Percentiles rank a stretch among this genome's conserved stretches.
Conservation (phyloP, 2,113 vertebrate species). For the Nicator chloris region DNA sequence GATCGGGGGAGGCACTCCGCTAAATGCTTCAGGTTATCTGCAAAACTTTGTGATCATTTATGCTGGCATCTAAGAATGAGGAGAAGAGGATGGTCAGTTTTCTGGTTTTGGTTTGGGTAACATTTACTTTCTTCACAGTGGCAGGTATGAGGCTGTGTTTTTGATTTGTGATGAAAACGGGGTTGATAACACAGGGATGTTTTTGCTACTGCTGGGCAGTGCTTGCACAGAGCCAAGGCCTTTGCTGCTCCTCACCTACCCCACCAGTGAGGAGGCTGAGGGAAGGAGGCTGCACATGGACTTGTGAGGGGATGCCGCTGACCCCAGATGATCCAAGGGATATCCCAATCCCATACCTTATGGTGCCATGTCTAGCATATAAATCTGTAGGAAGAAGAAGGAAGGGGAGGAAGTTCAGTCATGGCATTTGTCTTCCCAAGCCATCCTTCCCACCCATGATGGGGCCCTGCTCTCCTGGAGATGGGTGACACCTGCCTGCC, state of each 20-base stretch:
- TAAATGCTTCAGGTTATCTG: not conserved
- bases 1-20: not conserved
- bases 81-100: not conserved
- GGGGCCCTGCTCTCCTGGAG: not conserved
- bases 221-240: not conserved
- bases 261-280: not conserved
- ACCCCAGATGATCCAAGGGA: not conserved
- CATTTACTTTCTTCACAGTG: not conserved
- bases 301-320: not conserved
- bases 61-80: not conserved
- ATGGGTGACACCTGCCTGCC: not conserved
- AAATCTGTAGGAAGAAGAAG: not conserved
- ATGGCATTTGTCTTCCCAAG: not conserved
- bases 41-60: not conserved
- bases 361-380: too few relatives aligned
- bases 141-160: not conserved
- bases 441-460: rapidly evolving
- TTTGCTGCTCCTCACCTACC: not conserved
- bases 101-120: not conserved
- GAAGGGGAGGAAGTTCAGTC: not conserved
- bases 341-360: too few relatives aligned
- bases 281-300: not conserved
- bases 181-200: not conserved
- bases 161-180: not conserved
- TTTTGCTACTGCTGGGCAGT: not conserved